A percentile compares a stretch with the other conserved stretches of the same genome.
These are phyloP conservation scores for Myotis yumanensis DNA, from an alignment of 2,113 vertebrate genomes.

Conservation along the genomic window DNA sequence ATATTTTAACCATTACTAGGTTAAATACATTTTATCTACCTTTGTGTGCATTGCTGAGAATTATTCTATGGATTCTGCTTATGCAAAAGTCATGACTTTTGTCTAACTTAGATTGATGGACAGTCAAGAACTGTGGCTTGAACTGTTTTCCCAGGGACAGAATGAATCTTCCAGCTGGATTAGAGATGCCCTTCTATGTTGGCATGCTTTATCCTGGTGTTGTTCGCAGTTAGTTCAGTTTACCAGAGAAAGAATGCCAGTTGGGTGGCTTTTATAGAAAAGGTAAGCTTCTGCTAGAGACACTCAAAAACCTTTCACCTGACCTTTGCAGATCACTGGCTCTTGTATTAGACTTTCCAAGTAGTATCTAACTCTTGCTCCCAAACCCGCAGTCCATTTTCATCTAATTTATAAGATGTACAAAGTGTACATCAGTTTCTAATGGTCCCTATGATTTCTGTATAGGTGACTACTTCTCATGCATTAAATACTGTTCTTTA, in stretches of 20 bases:
- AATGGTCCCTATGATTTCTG: slow-evolving; percentile 30
- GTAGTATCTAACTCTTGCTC: not conserved
- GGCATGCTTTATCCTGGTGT: not conserved
- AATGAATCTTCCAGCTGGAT: not conserved
- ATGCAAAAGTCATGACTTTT: not conserved
- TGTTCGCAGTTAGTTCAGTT: slow-evolving; percentile 2
- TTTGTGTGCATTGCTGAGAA: not conserved
- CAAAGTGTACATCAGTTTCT: slow-evolving; percentile 31
- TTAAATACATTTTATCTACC: not conserved
- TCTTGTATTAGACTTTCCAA: not conserved
- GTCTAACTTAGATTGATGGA: not conserved
- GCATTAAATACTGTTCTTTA: slow-evolving; percentile 49
- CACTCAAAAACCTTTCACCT: not conserved
- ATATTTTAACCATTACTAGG: not conserved
- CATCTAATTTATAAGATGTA: slow-evolving; percentile 32
- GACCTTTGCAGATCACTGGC: slow-evolving; percentile 16
- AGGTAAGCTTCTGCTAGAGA: slow-evolving; percentile 19
- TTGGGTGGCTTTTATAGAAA: slow-evolving; percentile 45
- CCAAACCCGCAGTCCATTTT: not conserved
- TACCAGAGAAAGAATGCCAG: slow-evolving; percentile 13
- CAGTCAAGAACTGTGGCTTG: not conserved
- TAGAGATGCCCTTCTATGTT: slow-evolving; percentile 12
- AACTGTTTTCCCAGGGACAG: not conserved
- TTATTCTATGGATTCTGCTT: not conserved
- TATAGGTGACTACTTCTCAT: not conserved